Evolutionary conservation across 2,888 invertebrate genomes (phyloP), one percentile per base, ranked within the genome.

Genomic region (Pyralis farinalis): DNA sequence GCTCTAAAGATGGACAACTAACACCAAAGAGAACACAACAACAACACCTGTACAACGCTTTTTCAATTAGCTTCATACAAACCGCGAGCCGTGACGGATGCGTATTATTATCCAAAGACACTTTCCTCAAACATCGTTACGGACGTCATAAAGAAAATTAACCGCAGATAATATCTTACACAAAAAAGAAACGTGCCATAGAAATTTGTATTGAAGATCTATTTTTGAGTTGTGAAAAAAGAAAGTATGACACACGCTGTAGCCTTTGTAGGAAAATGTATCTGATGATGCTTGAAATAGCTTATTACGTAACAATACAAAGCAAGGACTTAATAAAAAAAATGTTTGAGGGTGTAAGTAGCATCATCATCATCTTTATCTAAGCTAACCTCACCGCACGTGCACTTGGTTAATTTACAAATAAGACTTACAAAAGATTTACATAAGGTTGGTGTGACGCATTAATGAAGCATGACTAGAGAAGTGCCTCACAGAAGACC

Each of bases 271-370:
- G 46, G 47, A 49, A 57, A 60, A 55, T 52, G 50, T 55, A 57
- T 58, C 56, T 47, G 51, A 29, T 51, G 49, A 50, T 54, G 55
- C 55, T 58, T 59, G 49, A 57, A 64, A 68, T 64, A 63, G 60
- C 65, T 64, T 58, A 61, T 65, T 60, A 60, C n/a, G n/a, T n/a
- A n/a, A n/a, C n/a, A 49, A 41, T 47, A 51, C 62, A 63, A 58
- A 59, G 53, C 53, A 51, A 49, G 34, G 31, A 46, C 33, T 32
- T 30, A 47, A 47, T 42, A 43, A 47, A 44, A 33, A 40, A 16
- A 3, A 16, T 16, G 2, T 16, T 16, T 16, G n/a, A n/a, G n/a
- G n/a, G n/a, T n/a, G n/a, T n/a, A n/a, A n/a, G n/a, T n/a, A n/a
- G n/a, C n/a, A n/a, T n/a, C n/a, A n/a, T n/a, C n/a, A n/a, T n/a